phyloP scores from a whole-genome alignment of 2,888 invertebrate genomes.

The Linnaemya tessellans region DNA sequence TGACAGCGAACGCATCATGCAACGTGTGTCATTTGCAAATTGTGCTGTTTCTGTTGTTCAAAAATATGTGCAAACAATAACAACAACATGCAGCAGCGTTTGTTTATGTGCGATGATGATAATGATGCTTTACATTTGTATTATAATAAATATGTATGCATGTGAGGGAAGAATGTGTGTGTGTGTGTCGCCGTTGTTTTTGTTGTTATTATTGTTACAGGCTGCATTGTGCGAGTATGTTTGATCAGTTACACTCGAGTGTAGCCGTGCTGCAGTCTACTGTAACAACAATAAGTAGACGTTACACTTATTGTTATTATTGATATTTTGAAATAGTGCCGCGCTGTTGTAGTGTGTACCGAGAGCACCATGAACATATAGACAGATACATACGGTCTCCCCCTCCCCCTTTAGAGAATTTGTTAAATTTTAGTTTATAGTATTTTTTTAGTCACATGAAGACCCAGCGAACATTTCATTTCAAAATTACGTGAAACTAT shows the following conservation, averaged over 20 bases:
- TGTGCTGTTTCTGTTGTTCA: constrained; percentile 38
- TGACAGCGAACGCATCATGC: constrained; percentile 64
- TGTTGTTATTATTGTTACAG: constrained; percentile 31
- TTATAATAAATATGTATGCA: constrained; percentile 14
- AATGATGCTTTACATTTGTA: constrained; percentile 29
- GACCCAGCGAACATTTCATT: neutral
- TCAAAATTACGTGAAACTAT: no score
- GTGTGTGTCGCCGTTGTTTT: neutral
- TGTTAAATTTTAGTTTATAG: neutral
- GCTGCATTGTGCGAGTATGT: constrained; percentile 5
- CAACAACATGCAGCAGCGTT: constrained; percentile 31
- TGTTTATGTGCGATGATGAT: constrained; percentile 46
- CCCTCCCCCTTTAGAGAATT: neutral
- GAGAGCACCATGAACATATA: neutral
- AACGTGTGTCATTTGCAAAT: constrained; percentile 58
- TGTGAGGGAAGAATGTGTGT: constrained; percentile 1
- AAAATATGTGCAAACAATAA: constrained; percentile 59
- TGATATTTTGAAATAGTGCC: constrained; percentile 9
- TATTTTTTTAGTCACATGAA: neutral
- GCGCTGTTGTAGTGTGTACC: constrained; percentile 11
- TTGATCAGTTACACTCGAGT: constrained; percentile 26
- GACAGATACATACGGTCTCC: neutral
- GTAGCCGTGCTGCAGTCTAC: neutral
- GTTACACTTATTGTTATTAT: constrained; percentile 4
- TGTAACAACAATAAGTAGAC: neutral